Base-by-base conservation (phyloP, 2,113 vertebrate species). In the Ranitomeya imitator region DNA sequence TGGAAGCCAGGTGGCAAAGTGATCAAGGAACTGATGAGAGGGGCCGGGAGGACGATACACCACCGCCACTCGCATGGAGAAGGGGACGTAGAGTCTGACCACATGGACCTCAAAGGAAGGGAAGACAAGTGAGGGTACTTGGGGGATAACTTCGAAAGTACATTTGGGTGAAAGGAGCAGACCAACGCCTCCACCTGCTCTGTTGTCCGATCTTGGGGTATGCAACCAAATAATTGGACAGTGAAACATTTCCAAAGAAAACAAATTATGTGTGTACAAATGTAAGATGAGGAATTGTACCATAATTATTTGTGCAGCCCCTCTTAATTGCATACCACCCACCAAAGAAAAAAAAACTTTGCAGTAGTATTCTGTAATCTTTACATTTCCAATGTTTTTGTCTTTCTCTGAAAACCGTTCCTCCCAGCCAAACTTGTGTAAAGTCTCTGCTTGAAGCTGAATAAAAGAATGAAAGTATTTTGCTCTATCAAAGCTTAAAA, bases 401-500 rank as follows among this genome's bases (percentile, higher is more conserved):
- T 55, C 59, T 77, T 83, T 71, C 16, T 54, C 51, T 86, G 60
- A 88, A 83, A 88, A 37, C 23, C 2, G 13, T 65, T 74, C 69
- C 57, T 88, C 69, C 80, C 80, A 76, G 69, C 69, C 51, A 37
- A 76, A 21, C 37, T 52, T 88, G 61, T 88, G 65, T 77, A 88
- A 88, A 83, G 51, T 74, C n/a, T 9, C 55, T 45, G 63, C 78
- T 87, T 80, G 18, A 9, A 83, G 69, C 69, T 23, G 55, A 88
- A 77, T 31, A 52, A 77, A 83, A 88, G 69, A 74, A 77, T 54
- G 37, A 74, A 83, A 67, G 71, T 78, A 16, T 65, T 83, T 37
- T 65, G 60, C 51, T 63, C 59, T 84, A 88, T 88, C 55, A 71
- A 54, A 65, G 55, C 67, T 83, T 88, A 88, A 83, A 88, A 88